Percentiles rank a stretch among this genome's conserved stretches.
phyloP scores from a whole-genome alignment of 1,140 invertebrate species.

The Bombus terrestris region DNA sequence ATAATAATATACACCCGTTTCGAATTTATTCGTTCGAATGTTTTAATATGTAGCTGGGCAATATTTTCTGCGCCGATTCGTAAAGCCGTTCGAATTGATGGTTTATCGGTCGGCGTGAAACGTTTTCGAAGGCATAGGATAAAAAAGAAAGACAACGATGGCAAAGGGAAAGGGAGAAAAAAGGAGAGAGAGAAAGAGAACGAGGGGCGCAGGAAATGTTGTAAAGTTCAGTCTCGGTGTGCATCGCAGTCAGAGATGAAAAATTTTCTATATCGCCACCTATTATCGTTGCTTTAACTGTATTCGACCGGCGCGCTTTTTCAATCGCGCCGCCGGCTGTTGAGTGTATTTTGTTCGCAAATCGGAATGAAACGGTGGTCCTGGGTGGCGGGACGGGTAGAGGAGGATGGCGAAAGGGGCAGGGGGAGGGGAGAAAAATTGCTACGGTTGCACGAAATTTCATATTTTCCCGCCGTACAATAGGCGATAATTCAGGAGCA shows the following conservation, averaged over 20 bases:
- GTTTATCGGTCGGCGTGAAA: conserved; percentile 37
- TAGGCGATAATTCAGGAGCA: conserved; percentile 61
- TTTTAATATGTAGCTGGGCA: conserved; percentile 4
- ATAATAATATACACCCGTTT: background rate
- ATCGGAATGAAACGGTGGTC: conserved; percentile 44
- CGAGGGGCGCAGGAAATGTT: conserved; percentile 41
- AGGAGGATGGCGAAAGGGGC: no score
- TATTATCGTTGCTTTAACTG: conserved; percentile 65
- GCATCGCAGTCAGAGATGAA: conserved; percentile 57
- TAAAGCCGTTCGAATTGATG: conserved; percentile 47
- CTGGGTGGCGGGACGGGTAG: background rate
- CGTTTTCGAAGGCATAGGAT: conserved; percentile 20
- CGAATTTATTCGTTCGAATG: conserved; percentile 3
- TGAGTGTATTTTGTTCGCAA: conserved; percentile 66
- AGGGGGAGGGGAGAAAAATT: conserved; percentile 52
- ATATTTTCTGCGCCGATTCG: conserved; percentile 42
- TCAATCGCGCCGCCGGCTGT: conserved; percentile 67
- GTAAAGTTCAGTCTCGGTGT: conserved; percentile 44
- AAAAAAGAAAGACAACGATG: background rate
- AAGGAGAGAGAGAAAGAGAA: background rate
- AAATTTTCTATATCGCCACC: conserved; percentile 67
- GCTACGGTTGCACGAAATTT: conserved; percentile 61
- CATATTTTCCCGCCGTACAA: conserved; percentile 63
- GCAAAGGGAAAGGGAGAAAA: background rate
- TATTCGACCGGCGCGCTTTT: conserved; percentile 63